Conservation (phyloP, 2,888 invertebrate genomes). For the Dolichopus griseipennis region DNA sequence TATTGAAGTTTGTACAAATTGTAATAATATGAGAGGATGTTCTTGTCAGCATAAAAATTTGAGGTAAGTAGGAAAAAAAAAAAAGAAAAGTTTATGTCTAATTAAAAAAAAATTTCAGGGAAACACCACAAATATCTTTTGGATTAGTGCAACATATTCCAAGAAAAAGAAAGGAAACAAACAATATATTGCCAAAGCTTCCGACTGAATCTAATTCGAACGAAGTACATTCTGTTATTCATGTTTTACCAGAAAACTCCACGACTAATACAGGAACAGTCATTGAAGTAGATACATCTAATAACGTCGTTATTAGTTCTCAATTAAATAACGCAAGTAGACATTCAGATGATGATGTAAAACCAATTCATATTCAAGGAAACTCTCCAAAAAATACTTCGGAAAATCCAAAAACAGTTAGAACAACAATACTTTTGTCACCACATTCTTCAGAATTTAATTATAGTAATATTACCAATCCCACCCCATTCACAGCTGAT, state of each 20-base stretch:
- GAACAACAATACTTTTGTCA: neutral
- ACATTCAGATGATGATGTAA: neutral
- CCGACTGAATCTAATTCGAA: neutral
- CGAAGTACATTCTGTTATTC: neutral
- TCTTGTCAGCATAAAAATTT: neutral
- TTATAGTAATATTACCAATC: neutral
- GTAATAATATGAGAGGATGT: neutral
- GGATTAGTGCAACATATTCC: neutral
- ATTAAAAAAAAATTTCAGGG: neutral
- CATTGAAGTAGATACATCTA: neutral
- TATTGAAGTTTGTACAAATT: neutral
- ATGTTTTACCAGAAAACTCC: neutral
- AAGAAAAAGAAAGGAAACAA: neutral
- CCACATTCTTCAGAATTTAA: neutral
- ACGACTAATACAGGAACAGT: neutral
- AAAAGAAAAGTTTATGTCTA: neutral
- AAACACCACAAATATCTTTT: neutral
- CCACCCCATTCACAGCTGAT: neutral
- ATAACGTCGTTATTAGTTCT: neutral
- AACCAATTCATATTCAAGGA: neutral
- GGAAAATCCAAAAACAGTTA: neutral
- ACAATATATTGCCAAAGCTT: neutral
- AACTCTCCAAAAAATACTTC: neutral
- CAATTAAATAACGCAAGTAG: neutral
- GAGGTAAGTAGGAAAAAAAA: neutral